Evolutionary conservation across 2,797 vertebrate genomes (phyloP).

Genomic region (Argyrosomus regius): DNA sequence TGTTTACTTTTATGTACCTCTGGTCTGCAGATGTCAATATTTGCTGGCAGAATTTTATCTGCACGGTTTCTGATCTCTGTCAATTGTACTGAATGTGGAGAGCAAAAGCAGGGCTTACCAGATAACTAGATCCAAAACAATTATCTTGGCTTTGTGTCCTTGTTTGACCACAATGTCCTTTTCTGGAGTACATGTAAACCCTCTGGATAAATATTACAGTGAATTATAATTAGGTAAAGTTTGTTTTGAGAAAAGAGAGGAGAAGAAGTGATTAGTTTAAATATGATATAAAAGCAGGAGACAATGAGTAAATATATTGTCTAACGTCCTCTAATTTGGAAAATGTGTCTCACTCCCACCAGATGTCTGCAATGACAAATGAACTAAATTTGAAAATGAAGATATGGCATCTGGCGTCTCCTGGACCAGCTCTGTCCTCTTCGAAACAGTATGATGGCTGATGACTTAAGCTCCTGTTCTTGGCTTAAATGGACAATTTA

Average conservation of each 20-base stretch:
- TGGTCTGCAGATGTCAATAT: slow-evolving; percentile 74
- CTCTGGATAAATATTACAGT: neutral
- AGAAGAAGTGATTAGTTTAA: neutral
- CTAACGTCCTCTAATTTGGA: slow-evolving; percentile 70
- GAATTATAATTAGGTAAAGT: slow-evolving; percentile 14
- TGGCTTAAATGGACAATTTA: slow-evolving; percentile 37
- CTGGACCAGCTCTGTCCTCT: slow-evolving; percentile 23
- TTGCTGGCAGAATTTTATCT: slow-evolving; percentile 34
- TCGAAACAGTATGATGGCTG: slow-evolving; percentile 22
- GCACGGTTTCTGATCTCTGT: slow-evolving; percentile 29
- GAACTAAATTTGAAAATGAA: slow-evolving; percentile 28
- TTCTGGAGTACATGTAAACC: slow-evolving; percentile 8
- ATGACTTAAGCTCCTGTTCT: slow-evolving; percentile 53
- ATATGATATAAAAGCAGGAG: slow-evolving; percentile 31
- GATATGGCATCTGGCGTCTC: slow-evolving; percentile 38
- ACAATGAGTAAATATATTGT: slow-evolving; percentile 29
- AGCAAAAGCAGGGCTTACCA: slow-evolving; percentile 25
- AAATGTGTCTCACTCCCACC: slow-evolving; percentile 70
- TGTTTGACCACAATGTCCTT: slow-evolving; percentile 31
- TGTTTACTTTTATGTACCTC: slow-evolving; percentile 52
- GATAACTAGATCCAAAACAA: slow-evolving; percentile 30
- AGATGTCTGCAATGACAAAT: slow-evolving; percentile 69
- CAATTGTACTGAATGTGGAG: slow-evolving; percentile 34
- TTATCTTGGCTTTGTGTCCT: slow-evolving; percentile 31
- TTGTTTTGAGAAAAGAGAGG: slow-evolving; percentile 9